Base-by-base conservation (phyloP, 2,113 vertebrate genomes). In the Gobio gobio region DNA sequence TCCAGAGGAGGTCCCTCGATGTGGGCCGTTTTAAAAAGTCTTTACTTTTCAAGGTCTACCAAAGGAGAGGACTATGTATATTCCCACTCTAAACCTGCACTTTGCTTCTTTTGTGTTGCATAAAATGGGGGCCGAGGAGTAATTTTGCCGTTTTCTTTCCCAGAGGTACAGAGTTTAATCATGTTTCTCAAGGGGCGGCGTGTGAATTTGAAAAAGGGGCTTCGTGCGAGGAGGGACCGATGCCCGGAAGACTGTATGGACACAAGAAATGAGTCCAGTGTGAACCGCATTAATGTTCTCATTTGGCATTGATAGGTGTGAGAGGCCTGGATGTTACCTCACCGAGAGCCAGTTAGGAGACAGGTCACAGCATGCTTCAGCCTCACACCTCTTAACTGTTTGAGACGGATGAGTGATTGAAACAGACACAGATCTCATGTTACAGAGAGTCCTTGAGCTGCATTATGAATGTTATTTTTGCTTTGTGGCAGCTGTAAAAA, bases 361-460 rank as follows among this genome's bases (percentile, higher is more conserved):
- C n/a, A 26, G 54, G 72, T 84, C 66, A 63, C 45, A 58, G 72
- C 76, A 59, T 56, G 61, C 79, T 61, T 68, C 73, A 70, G 58
- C 79, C 43, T 86, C 68, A 70, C 84, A 76, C 75, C 80, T 82
- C 68, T 86, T 10, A 64, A 64, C 33, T 61, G 83, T 61, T 87
- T 72, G 76, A 83, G 63, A 26, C 10, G 77, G 85, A 85, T 80
- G 83, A 47, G 56, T 86, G 87, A 85, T 45, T 90, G 72, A 88
- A 80, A 75, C 74, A 61, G 75, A 88, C 82, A 86, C 78, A 77
- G 73, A 76, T 85, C 74, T 86, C 45, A 72, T 43, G 33, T 79
- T 59, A 72, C 33, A 43, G 45, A 85, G 78, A 47, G 63, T 40
- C 22, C 24, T 33, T 24, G 45, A 87, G 77, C 70, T 14, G 26